Evolutionary conservation across 1,140 invertebrate genomes (phyloP).

Genomic region (Hypothenemus hampei): DNA sequence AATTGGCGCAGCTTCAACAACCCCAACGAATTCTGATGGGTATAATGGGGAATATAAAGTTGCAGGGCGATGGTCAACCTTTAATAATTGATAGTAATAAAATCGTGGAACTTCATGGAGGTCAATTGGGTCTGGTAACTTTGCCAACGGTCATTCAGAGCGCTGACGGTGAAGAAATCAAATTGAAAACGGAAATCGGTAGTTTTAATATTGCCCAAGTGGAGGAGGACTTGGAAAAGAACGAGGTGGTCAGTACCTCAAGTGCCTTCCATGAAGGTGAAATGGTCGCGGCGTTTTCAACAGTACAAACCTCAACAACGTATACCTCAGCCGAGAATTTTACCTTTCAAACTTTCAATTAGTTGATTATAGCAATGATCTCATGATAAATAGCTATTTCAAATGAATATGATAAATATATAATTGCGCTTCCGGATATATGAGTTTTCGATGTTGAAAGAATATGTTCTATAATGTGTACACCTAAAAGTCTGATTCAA

Average conservation of each 20-base stretch:
- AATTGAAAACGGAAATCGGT: slow-evolving; percentile 30
- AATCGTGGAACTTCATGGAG: slow-evolving; percentile 32
- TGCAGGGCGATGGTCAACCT: slow-evolving; percentile 23
- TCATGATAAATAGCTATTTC: no score
- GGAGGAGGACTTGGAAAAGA: slow-evolving; percentile 27
- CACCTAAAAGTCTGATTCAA: no score
- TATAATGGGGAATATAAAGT: slow-evolving; percentile 35
- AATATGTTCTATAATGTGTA: no score
- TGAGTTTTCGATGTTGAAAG: not conserved
- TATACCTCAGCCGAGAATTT: slow-evolving; percentile 31
- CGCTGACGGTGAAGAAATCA: slow-evolving; percentile 29
- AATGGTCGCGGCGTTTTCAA: slow-evolving; percentile 27
- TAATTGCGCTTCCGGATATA: not conserved
- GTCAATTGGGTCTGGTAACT: slow-evolving; percentile 32
- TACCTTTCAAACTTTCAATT: slow-evolving; percentile 30
- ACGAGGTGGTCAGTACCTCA: slow-evolving; percentile 19
- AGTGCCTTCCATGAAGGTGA: slow-evolving; percentile 26
- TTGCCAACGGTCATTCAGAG: slow-evolving; percentile 29
- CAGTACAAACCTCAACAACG: slow-evolving; percentile 29
- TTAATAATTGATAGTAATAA: slow-evolving; percentile 34
- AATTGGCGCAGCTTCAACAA: slow-evolving; percentile 11
- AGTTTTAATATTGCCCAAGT: slow-evolving; percentile 26
- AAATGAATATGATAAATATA: no score
- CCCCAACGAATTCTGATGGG: slow-evolving; percentile 32
- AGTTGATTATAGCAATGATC: no score